Conservation (phyloP, 2,113 vertebrate genomes). For the Plecotus auritus region DNA sequence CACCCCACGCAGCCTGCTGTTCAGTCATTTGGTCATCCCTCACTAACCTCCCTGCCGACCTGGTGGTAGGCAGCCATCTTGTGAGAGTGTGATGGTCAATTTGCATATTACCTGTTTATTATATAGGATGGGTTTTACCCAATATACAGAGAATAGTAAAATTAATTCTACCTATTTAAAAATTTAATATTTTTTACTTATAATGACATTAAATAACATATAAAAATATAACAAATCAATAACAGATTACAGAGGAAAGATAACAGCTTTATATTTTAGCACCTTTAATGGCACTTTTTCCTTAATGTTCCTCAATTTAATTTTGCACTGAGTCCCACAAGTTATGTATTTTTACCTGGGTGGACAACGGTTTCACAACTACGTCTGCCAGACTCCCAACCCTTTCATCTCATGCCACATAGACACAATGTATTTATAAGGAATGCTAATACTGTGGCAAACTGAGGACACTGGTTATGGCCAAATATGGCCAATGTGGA, state of each 20-base stretch:
- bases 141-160: background rate
- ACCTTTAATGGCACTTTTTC: background rate
- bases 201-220: background rate
- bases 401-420: background rate
- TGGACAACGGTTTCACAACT: background rate
- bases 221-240: background rate
- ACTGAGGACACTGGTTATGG: background rate
- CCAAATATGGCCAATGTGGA: background rate
- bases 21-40: no score
- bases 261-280: background rate
- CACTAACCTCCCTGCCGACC: no score
- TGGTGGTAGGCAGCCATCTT: no score
- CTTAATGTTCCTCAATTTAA: background rate
- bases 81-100: no score
- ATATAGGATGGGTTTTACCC: background rate
- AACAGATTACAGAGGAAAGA: background rate
- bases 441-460: background rate
- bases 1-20: no score
- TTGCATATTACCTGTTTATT: no score
- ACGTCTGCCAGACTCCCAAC: background rate
- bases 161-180: background rate
- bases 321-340: background rate
- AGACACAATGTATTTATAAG: background rate
- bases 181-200: background rate
- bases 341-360: background rate